A percentile compares a stretch with the other conserved stretches of the same genome.
Evolutionary conservation across 2,797 vertebrate genomes (phyloP).

Genomic region (Rhinogobio ventralis): DNA sequence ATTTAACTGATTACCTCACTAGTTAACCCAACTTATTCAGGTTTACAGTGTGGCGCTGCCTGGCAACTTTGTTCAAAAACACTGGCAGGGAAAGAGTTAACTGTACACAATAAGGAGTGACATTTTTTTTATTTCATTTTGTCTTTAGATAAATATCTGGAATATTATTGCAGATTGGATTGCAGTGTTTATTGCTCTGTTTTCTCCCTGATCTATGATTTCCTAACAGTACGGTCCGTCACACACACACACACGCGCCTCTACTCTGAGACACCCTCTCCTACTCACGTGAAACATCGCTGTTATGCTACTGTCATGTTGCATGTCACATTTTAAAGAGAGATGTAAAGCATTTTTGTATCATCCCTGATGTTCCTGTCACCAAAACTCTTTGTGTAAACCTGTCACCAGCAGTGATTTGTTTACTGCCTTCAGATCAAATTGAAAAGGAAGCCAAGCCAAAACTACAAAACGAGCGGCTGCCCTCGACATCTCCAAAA

Average conservation of each 20-base stretch:
- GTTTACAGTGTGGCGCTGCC: too few species aligned
- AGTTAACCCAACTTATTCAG: too few species aligned
- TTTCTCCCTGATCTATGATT: not conserved
- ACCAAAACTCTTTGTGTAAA: slow-evolving; percentile 54
- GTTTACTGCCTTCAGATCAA: slow-evolving; percentile 54
- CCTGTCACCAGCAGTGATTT: slow-evolving; percentile 47
- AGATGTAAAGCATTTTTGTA: slow-evolving; percentile 52
- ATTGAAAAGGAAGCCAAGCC: slow-evolving; percentile 43
- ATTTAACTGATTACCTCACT: too few species aligned
- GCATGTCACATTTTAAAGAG: slow-evolving; percentile 54
- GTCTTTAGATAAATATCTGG: not conserved
- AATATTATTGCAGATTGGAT: not conserved
- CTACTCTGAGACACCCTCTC: slow-evolving; percentile 29
- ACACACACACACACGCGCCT: not conserved
- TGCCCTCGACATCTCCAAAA: slow-evolving; percentile 28
- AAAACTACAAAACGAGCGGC: slow-evolving; percentile 27
- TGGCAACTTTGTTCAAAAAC: too few species aligned
- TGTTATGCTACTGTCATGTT: slow-evolving; percentile 59
- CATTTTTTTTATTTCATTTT: not conserved
- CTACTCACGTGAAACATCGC: slow-evolving; percentile 37
- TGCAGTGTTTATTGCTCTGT: not conserved
- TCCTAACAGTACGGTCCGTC: not conserved
- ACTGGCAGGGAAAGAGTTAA: not conserved
- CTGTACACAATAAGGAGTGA: not conserved
- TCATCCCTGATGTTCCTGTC: slow-evolving; percentile 54